Conservation (phyloP, 2,888 invertebrate genomes). For the Miltochrista miniata region DNA sequence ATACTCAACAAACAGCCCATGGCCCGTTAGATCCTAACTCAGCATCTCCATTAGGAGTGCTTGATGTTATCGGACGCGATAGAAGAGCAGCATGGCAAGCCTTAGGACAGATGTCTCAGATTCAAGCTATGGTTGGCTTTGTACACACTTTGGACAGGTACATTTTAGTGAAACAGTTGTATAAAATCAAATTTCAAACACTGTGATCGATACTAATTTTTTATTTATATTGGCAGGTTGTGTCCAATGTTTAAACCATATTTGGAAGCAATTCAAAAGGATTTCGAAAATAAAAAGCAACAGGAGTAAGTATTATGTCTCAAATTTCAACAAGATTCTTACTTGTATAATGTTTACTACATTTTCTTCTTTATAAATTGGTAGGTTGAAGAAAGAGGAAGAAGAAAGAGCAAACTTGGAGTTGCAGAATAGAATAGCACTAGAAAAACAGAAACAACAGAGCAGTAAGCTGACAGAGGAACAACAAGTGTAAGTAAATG, state of each 20-base stretch:
- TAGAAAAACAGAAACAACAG: slow-evolving; percentile 86
- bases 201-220: neutral
- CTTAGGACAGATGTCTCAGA: slow-evolving; percentile 92
- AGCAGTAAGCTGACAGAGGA: slow-evolving; percentile 85
- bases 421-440: slow-evolving; percentile 83
- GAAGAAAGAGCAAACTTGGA: slow-evolving; percentile 82
- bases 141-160: slow-evolving; percentile 91
- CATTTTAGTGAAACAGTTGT: neutral
- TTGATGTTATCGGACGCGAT: slow-evolving; percentile 98
- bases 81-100: slow-evolving; percentile 96
- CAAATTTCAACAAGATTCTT: neutral
- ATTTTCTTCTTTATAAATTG: neutral
- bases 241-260: slow-evolving; percentile 96
- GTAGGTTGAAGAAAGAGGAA: slow-evolving; percentile 78
- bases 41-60: slow-evolving; percentile 92
- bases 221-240: slow-evolving; percentile 72
- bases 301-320: slow-evolving; percentile 58
- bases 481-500: slow-evolving; percentile 80
- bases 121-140: slow-evolving; percentile 96
- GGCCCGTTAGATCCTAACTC: slow-evolving; percentile 90
- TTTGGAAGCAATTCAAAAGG: slow-evolving; percentile 95
- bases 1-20: slow-evolving; percentile 94
- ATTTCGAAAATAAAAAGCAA: slow-evolving; percentile 90
- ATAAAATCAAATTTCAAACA: neutral
- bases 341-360: neutral